Evolutionary conservation across 2,888 invertebrate species (phyloP).

Genomic region (Ptilodon capucinus): DNA sequence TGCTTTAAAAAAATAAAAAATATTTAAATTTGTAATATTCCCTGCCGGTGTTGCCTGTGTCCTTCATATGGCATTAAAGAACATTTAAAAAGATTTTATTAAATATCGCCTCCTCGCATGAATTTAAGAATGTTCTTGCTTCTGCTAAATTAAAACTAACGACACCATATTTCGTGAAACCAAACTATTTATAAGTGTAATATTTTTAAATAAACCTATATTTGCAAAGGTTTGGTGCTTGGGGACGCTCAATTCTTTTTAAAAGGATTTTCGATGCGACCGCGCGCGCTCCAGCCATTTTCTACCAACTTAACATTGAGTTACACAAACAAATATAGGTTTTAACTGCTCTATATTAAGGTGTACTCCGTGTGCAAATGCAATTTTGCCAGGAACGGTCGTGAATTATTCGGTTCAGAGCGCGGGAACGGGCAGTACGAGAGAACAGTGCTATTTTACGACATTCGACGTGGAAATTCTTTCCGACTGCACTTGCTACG

Average conservation of each 20-base stretch:
- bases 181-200: slow-evolving; percentile 18
- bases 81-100: no score
- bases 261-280: slow-evolving; percentile 53
- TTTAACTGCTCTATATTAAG: slow-evolving; percentile 22
- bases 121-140: no score
- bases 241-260: slow-evolving; percentile 45
- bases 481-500: slow-evolving; percentile 47
- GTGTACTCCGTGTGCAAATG: slow-evolving; percentile 22
- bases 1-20: no score
- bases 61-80: no score
- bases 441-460: slow-evolving; percentile 56
- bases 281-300: slow-evolving; percentile 36
- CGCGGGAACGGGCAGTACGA: slow-evolving; percentile 45
- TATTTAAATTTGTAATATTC: no score
- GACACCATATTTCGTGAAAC: slow-evolving; percentile 15
- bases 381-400: slow-evolving; percentile 36
- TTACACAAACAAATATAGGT: slow-evolving; percentile 23
- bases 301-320: slow-evolving; percentile 17
- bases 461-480: slow-evolving; percentile 50
- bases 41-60: no score
- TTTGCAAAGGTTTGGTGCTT: slow-evolving; percentile 35
- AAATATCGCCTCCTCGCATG: no score
- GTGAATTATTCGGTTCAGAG: slow-evolving; percentile 62
- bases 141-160: slow-evolving; percentile 3
- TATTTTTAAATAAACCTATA: slow-evolving; percentile 38